Conservation (phyloP, 2,113 vertebrate genomes). For the Hippocampus abdominalis region DNA sequence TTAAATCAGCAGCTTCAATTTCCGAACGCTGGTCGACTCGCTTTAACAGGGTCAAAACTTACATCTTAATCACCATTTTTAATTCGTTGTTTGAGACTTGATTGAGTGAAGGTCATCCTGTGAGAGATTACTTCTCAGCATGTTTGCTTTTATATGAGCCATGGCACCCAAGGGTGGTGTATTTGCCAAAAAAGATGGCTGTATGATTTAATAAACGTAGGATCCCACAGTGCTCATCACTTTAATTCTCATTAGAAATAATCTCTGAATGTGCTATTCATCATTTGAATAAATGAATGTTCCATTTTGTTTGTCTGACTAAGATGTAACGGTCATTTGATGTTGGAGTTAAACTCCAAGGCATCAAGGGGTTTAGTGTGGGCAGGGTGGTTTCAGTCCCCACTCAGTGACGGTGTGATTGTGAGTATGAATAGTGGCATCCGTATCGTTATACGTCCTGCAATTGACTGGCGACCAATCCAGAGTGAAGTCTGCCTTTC, state of each 20-base stretch:
- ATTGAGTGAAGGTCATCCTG: constrained; percentile 67
- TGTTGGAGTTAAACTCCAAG: constrained; percentile 1
- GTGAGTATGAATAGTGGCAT: no score
- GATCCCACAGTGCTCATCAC: constrained; percentile 13
- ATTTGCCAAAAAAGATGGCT: constrained; percentile 54
- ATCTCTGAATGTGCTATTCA: constrained; percentile 6
- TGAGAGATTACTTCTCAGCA: constrained; percentile 52
- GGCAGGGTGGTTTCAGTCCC: no score
- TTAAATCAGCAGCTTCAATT: constrained; percentile 59
- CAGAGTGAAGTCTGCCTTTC: no score
- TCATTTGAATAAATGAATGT: constrained; percentile 6
- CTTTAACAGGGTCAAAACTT: constrained; percentile 44
- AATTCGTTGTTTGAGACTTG: constrained; percentile 67
- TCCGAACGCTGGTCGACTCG: constrained; percentile 42
- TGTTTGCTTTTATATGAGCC: constrained; percentile 53
- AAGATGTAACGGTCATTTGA: constrained; percentile 10
- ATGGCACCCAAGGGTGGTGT: constrained; percentile 40
- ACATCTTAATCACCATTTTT: constrained; percentile 52
- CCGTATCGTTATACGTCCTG: no score
- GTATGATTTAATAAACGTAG: constrained; percentile 28
- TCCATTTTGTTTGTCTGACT: constrained; percentile 12
- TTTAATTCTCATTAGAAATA: constrained; percentile 10
- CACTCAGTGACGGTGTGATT: no score
- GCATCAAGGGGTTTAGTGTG: not conserved
- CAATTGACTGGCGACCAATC: not conserved